These are phyloP conservation scores for Chionis minor DNA, from an alignment of 2,113 vertebrate species.

Conservation along the genomic window DNA sequence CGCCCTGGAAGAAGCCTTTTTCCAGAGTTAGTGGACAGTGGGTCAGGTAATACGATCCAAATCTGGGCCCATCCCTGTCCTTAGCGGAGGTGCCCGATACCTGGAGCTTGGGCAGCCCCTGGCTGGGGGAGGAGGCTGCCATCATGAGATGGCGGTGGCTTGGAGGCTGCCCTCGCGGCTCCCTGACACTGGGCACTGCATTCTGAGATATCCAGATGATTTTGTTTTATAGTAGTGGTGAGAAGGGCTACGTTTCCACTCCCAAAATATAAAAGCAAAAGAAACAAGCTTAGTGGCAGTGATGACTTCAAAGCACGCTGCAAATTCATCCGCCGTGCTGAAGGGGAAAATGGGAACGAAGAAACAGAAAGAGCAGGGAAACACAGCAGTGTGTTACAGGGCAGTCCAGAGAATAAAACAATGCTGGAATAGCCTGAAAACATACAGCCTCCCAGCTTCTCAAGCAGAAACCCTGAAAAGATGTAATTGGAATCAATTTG, in stretches of 20 bases:
- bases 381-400: neutral
- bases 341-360: neutral
- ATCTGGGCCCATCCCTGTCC: too few relatives aligned
- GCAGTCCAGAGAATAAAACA: neutral
- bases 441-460: neutral
- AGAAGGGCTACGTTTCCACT: neutral
- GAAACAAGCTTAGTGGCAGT: neutral
- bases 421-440: neutral
- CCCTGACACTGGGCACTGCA: neutral
- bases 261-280: neutral
- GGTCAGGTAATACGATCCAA: too few relatives aligned
- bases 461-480: neutral
- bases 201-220: neutral
- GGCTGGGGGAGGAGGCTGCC: neutral
- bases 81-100: rapidly evolving
- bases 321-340: neutral
- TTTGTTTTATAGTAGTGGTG: neutral
- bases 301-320: neutral
- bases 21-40: neutral
- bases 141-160: rapidly evolving
- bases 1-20: neutral
- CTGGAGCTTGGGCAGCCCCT: neutral
- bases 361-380: neutral
- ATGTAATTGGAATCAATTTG: neutral
- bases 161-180: rapidly evolving